Evolutionary conservation across 2,113 vertebrate species (phyloP).

Genomic region (Gavia stellata): DNA sequence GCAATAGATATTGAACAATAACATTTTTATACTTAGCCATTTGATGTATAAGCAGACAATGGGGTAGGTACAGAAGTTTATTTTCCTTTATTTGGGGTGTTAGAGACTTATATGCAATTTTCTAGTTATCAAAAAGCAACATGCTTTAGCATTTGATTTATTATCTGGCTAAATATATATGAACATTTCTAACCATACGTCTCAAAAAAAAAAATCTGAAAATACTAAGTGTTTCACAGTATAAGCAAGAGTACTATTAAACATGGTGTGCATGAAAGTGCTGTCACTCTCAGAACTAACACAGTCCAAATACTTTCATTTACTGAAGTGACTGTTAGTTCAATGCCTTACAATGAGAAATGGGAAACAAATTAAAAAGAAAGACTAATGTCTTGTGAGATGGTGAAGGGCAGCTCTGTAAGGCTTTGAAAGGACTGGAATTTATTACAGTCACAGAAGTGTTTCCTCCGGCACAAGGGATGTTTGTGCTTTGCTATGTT

Average conservation of each 20-base stretch:
- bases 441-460: not conserved
- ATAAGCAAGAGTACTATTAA: not conserved
- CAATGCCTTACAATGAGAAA: not conserved
- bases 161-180: constrained; percentile 28
- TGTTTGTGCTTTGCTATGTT: not conserved
- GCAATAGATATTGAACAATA: not conserved
- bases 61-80: constrained; percentile 31
- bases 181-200: not conserved
- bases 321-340: not conserved
- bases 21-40: not conserved
- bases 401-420: not conserved
- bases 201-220: not conserved
- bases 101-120: not conserved
- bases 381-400: not conserved
- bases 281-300: not conserved
- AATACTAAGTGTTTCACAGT: not conserved
- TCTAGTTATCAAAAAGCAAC: constrained; percentile 38
- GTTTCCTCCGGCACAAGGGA: not conserved
- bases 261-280: not conserved
- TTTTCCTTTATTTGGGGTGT: constrained; percentile 19
- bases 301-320: not conserved
- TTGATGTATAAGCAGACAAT: not conserved
- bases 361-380: not conserved
- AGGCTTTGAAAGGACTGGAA: not conserved
- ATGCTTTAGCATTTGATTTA: constrained; percentile 26